These are phyloP conservation scores for Enteromius trimaculatus DNA, from an alignment of 2,797 vertebrate genomes.

Conservation along the genomic window DNA sequence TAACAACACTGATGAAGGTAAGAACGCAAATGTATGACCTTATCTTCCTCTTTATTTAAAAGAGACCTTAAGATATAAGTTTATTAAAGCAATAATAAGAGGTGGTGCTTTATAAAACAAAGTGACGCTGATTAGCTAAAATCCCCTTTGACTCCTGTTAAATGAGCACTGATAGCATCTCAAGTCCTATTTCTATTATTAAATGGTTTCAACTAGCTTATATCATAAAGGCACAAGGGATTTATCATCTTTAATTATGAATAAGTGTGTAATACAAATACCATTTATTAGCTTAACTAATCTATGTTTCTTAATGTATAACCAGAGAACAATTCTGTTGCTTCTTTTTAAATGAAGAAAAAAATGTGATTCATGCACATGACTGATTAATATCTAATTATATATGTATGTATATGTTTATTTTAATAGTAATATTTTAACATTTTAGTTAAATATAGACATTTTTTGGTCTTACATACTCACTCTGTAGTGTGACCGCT, in stretches of 20 bases:
- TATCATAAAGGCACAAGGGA: too few relatives aligned
- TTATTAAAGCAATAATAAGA: constrained; percentile 9
- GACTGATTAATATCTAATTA: too few relatives aligned
- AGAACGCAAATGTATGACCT: neutral
- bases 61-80: neutral
- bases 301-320: neutral
- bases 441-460: neutral
- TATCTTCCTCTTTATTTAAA: constrained; percentile 11
- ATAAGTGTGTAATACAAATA: neutral
- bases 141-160: neutral
- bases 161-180: neutral
- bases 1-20: constrained; percentile 27
- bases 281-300: neutral
- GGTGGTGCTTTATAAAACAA: neutral
- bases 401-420: too few relatives aligned
- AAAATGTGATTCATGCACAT: too few relatives aligned
- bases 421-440: neutral
- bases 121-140: neutral
- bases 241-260: neutral
- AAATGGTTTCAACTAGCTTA: neutral
- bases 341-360: neutral
- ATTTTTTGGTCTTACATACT: neutral
- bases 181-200: neutral
- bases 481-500: too few relatives aligned
- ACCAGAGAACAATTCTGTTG: neutral